These are phyloP conservation scores for Rhizomys pruinosus DNA, from an alignment of 2,113 vertebrate species.

Conservation along the genomic window DNA sequence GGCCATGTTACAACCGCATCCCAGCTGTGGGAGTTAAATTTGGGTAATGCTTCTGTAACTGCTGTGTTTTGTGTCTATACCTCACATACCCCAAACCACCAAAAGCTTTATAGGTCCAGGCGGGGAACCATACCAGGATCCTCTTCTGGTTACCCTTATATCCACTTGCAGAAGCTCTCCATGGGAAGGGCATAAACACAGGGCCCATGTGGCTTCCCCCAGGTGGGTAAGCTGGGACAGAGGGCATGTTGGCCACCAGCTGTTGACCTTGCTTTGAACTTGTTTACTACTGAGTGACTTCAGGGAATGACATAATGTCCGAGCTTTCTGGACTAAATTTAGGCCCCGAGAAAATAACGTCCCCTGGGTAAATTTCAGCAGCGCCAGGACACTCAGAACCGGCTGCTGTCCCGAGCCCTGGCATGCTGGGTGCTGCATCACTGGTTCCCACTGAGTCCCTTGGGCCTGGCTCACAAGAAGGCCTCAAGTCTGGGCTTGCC, in stretches of 20 bases:
- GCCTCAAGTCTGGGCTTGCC: background rate
- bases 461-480: background rate
- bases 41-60: background rate
- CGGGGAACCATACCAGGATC: background rate
- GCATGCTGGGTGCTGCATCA: accelerated
- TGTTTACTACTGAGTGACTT: conserved; percentile 72
- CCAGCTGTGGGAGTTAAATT: background rate
- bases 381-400: background rate
- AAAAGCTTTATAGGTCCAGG: background rate
- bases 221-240: background rate
- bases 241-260: background rate
- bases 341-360: conserved; percentile 77
- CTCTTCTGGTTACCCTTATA: background rate
- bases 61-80: accelerated
- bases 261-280: conserved; percentile 73
- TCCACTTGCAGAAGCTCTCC: background rate
- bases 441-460: background rate
- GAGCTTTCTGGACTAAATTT: conserved; percentile 81
- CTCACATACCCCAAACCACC: no score
- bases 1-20: accelerated
- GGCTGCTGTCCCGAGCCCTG: background rate
- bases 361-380: conserved; percentile 78
- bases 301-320: conserved; percentile 67
- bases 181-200: background rate
- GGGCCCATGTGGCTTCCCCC: background rate